Evolutionary conservation across 2,113 vertebrate species (phyloP), one percentile per base, ranked within the genome.

Genomic region (Melanocharis versteri): DNA sequence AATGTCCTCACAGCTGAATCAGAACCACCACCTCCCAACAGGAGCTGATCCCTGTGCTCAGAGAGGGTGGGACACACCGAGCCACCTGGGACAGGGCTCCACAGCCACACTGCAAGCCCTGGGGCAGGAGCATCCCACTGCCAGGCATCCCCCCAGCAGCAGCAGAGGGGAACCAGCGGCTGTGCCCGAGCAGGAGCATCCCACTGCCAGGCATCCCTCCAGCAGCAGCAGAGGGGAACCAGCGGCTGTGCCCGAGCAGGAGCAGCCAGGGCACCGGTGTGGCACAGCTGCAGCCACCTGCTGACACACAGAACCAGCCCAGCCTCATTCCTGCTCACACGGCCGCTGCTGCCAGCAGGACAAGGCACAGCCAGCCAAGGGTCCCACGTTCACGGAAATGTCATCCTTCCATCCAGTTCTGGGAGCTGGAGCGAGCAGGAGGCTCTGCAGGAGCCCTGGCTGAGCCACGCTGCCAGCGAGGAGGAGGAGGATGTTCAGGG

Each of bases 361-460:
- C 56, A n/a, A 47, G 69, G 10, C 1, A 17, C 58, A 83, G 71
- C 54, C 64, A 56, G 17, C 6, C 2, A 15, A 30, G 27, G 54
- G 86, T 24, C 44, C 76, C 39, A 9, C 22, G 1, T 8, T 6
- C 27, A 23, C 0, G 8, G 50, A 37, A 73, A 57, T 0, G 0
- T 7, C 69, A 35, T 35, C 51, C 31, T 23, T 8, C 0, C 0
- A 5, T 5, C 23, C 10, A 11, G 0, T 6, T 26, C 5, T 33
- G 77, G 69, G 66, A 89, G 45, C 44, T 64, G 40, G 4, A 83
- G 33, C 0, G 33, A 68, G 54, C 24, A 47, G 56, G 61, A 58
- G 35, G 30, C 15, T 37, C 56, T 11, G 15, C 4, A 12, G 22
- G 22, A 71, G 60, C 47, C 0, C 0, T 15, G 33, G 57, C 39